Base-by-base conservation (phyloP, 2,888 invertebrate species). In the Agrochola macilenta region DNA sequence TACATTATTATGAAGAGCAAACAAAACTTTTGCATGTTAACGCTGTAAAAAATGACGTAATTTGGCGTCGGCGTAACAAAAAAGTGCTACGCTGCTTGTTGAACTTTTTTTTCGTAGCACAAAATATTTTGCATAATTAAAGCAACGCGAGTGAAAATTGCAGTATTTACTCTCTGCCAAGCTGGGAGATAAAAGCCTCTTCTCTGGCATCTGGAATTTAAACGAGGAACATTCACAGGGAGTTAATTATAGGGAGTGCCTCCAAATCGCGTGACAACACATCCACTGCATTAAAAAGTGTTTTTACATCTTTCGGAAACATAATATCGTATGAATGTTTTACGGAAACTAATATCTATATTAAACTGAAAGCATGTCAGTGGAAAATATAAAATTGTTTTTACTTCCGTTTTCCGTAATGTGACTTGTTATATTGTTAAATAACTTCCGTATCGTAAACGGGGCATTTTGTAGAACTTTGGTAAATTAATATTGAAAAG, bases 131-230 rank as follows among this genome's bases (percentile, higher is more conserved):
- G 63, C 78, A 77, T 84, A 84, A 85, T 83, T 77, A 85, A 79
- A 75, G 70, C 76, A 66, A 76, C 75, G 76, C 57, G 66, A 82
- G 65, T 76, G 76, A 77, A 83, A 82, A 86, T 84, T 74, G 77
- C 78, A 79, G 76, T 84, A 83, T 87, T 86, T 81, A 79, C 70
- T 86, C 78, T 71, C 73, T 83, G 86, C 64, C 75, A 80, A 79
- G 74, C 26, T n/a, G 63, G 5, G 35, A 78, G 84, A 74, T 78
- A 76, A 71, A 75, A 63, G 65, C 69, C 64, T 63, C 74, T 71
- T 69, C 78, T 76, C 69, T 78, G 69, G 58, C 75, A 74, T 79
- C 83, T 78, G 61, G 71, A 78, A 80, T 82, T 71, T 83, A 81
- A 83, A 76, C 58, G 73, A 68, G 76, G 60, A 76, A 81, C 77